Evolutionary conservation across 2,797 vertebrate species (phyloP).

Genomic region (Moxostoma hubbsi): DNA sequence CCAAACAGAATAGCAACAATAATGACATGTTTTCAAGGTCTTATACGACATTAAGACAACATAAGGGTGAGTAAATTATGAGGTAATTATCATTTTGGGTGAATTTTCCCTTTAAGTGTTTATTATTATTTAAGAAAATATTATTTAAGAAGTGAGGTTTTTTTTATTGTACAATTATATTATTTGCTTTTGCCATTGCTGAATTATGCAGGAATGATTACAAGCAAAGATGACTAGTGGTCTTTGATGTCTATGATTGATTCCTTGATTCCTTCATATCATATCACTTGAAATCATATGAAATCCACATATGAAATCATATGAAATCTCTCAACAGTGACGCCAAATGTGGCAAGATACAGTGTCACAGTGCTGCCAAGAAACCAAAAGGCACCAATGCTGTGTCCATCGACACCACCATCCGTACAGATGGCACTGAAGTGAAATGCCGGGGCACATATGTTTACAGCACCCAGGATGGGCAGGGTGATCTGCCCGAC

Average conservation of each 20-base stretch:
- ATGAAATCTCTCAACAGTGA: slow-evolving; percentile 75
- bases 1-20: too few species aligned
- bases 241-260: too few species aligned
- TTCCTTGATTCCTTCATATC: too few species aligned
- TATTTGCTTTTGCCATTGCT: neutral
- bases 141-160: too few species aligned
- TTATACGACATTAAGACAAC: too few species aligned
- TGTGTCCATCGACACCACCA: slow-evolving; percentile 87
- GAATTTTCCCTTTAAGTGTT: too few species aligned
- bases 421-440: slow-evolving; percentile 80
- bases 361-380: slow-evolving; percentile 90
- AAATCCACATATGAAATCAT: slow-evolving; percentile 19
- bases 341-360: slow-evolving; percentile 94
- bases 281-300: neutral
- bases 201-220: neutral
- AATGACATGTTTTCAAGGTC: too few species aligned
- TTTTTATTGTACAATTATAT: neutral
- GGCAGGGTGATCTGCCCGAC: slow-evolving; percentile 84
- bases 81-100: too few species aligned
- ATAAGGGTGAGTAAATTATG: too few species aligned
- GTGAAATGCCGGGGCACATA: slow-evolving; percentile 89
- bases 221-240: too few species aligned
- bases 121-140: too few species aligned
- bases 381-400: slow-evolving; percentile 85
- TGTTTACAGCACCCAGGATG: slow-evolving; percentile 84